A percentile compares a stretch with the other conserved stretches of the same genome.
phyloP scores from a whole-genome alignment of 1,140 invertebrate genomes.

The Fopius arisanus region DNA sequence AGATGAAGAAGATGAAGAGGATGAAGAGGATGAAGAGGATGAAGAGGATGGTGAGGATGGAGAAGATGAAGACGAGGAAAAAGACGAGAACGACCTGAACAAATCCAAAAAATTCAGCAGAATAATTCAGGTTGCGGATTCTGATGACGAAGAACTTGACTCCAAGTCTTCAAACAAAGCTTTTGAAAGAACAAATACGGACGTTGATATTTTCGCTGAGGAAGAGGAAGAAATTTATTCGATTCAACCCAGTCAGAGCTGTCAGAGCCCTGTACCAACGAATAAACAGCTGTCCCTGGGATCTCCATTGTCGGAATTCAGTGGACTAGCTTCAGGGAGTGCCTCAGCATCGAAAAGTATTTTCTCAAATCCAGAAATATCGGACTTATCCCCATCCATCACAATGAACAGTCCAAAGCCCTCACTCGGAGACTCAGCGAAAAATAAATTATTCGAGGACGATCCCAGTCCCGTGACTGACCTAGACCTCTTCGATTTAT shows the following conservation, averaged over 20 bases:
- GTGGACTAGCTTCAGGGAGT: background rate
- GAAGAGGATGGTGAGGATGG: constrained; percentile 51
- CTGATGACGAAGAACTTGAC: constrained; percentile 36
- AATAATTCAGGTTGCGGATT: constrained; percentile 54
- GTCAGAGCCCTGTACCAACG: background rate
- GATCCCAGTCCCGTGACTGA: constrained; percentile 52
- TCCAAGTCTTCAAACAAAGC: constrained; percentile 29
- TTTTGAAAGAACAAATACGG: constrained; percentile 33
- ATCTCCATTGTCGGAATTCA: background rate
- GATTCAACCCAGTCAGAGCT: constrained; percentile 26
- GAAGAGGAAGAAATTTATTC: constrained; percentile 39
- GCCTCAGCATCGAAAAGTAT: background rate
- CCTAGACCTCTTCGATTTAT: constrained; percentile 65
- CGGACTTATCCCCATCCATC: background rate
- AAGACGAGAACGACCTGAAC: constrained; percentile 38
- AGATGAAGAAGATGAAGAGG: constrained; percentile 45
- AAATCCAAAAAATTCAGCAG: constrained; percentile 44
- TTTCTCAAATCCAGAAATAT: background rate
- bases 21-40: constrained; percentile 49
- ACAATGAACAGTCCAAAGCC: background rate
- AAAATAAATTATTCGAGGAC: constrained; percentile 58
- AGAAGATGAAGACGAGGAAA: constrained; percentile 51
- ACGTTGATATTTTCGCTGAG: constrained; percentile 49
- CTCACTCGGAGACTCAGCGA: constrained; percentile 38
- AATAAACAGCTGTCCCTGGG: background rate